Evolutionary conservation across 2,797 vertebrate genomes (phyloP).

Genomic region (Peromyscus melanophrys): DNA sequence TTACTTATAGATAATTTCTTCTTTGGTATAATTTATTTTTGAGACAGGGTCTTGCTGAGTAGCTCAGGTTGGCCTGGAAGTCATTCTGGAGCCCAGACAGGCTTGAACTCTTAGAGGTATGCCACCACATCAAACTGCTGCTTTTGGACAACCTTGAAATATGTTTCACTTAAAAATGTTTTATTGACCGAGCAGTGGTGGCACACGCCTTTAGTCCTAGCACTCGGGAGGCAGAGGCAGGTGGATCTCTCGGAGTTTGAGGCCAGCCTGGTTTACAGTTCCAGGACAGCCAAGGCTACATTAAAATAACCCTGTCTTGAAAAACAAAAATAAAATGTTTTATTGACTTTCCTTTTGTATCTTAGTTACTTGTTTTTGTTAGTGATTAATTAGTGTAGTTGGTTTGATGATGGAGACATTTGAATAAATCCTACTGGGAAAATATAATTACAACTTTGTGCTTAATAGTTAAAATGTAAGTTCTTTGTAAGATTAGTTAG

Average conservation of each 20-base stretch:
- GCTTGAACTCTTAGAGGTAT: neutral
- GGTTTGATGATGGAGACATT: constrained; percentile 33
- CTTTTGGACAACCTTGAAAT: neutral
- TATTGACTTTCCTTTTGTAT: constrained; percentile 26
- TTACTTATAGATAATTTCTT: neutral
- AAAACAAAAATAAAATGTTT: constrained; percentile 26
- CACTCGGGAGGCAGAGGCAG: neutral
- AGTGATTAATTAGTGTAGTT: constrained; percentile 37
- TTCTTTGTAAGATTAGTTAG: constrained; percentile 17
- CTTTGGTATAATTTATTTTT: neutral
- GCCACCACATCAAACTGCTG: neutral
- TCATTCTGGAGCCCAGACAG: neutral
- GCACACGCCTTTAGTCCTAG: neutral
- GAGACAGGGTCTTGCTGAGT: neutral
- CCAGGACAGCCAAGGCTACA: neutral
- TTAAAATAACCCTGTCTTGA: neutral
- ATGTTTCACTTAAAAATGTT: constrained; percentile 48
- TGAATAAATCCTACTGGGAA: constrained; percentile 37
- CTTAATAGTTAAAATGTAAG: constrained; percentile 30
- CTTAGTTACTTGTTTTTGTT: neutral
- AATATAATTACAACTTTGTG: constrained; percentile 52
- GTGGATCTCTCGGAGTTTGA: neutral
- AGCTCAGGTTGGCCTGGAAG: neutral
- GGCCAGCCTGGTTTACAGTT: neutral
- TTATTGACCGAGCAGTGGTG: neutral